Conservation (phyloP, 1,140 invertebrate genomes). For the Oscheius sp. region DNA sequence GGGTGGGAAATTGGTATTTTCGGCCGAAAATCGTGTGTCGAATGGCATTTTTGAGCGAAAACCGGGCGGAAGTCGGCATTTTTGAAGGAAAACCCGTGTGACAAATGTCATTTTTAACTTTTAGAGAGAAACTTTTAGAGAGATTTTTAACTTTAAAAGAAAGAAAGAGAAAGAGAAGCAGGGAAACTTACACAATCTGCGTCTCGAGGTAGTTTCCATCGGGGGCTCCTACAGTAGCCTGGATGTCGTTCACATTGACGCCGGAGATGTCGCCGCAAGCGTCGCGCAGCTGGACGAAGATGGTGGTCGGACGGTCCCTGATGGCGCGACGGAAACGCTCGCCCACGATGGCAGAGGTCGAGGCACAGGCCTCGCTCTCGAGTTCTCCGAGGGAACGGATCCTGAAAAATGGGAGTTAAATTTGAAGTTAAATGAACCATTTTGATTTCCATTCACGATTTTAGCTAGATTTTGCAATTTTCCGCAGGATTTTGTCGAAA, state of each 20-base stretch:
- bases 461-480: slow-evolving; percentile 6
- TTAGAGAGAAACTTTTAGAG: too few relatives aligned
- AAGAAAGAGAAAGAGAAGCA: neutral
- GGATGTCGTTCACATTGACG: slow-evolving; percentile 66
- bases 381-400: slow-evolving; percentile 66
- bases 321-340: slow-evolving; percentile 64
- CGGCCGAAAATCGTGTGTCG: too few relatives aligned
- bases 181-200: neutral
- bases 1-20: too few relatives aligned
- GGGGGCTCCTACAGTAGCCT: neutral
- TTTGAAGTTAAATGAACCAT: slow-evolving; percentile 64
- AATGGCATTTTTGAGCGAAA: too few relatives aligned
- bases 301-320: slow-evolving; percentile 62
- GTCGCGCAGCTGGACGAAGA: slow-evolving; percentile 65
- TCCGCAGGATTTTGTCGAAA: too few relatives aligned
- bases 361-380: slow-evolving; percentile 67
- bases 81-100: too few relatives aligned
- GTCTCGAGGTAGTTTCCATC: neutral
- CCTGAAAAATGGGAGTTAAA: slow-evolving; percentile 67
- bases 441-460: slow-evolving; percentile 10
- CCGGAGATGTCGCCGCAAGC: slow-evolving; percentile 70
- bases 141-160: too few relatives aligned
- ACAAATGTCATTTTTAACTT: too few relatives aligned
- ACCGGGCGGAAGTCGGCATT: too few relatives aligned
- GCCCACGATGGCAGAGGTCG: slow-evolving; percentile 65